These are phyloP conservation scores for Gymnosoma rotundatum DNA, from an alignment of 2,888 invertebrate genomes.

Conservation along the genomic window DNA sequence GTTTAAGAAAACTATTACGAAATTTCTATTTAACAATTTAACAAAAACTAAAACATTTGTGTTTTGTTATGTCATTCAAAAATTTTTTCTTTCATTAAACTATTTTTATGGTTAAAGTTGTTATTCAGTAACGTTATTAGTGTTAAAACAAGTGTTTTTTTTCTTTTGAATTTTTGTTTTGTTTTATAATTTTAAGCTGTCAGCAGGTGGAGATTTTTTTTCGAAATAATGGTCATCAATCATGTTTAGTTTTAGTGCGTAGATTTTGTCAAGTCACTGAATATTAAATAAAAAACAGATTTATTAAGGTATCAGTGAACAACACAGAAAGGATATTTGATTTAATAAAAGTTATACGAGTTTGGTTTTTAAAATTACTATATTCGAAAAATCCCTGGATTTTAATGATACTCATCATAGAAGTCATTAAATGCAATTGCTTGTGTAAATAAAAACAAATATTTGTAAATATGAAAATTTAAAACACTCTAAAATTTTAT, in stretches of 20 bases:
- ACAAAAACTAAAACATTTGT: conserved; percentile 4
- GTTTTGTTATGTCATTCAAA: conserved; percentile 46
- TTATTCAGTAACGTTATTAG: conserved; percentile 25
- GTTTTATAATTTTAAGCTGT: conserved; percentile 6
- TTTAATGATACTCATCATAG: too few species aligned
- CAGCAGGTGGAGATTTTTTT: conserved; percentile 29
- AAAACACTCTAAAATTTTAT: too few species aligned
- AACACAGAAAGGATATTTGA: too few species aligned
- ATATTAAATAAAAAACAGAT: not conserved
- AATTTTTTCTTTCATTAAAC: conserved; percentile 33
- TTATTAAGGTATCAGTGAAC: too few species aligned
- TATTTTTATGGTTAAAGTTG: conserved; percentile 26
- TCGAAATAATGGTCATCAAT: conserved; percentile 19
- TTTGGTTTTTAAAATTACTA: too few species aligned
- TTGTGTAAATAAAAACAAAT: too few species aligned
- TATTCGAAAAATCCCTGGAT: too few species aligned
- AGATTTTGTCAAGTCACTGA: not conserved
- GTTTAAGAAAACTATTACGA: conserved; percentile 2
- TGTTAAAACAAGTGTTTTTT: conserved; percentile 33
- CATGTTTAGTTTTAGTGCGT: conserved; percentile 1
- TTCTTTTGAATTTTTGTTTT: not conserved
- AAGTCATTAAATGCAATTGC: too few species aligned
- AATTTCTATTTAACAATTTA: conserved; percentile 25
- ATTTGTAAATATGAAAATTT: too few species aligned
- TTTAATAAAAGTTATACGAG: too few species aligned